Evolutionary conservation across 2,888 invertebrate genomes (phyloP), one percentile per base, ranked within the genome.

Genomic region (Cryptus armator): DNA sequence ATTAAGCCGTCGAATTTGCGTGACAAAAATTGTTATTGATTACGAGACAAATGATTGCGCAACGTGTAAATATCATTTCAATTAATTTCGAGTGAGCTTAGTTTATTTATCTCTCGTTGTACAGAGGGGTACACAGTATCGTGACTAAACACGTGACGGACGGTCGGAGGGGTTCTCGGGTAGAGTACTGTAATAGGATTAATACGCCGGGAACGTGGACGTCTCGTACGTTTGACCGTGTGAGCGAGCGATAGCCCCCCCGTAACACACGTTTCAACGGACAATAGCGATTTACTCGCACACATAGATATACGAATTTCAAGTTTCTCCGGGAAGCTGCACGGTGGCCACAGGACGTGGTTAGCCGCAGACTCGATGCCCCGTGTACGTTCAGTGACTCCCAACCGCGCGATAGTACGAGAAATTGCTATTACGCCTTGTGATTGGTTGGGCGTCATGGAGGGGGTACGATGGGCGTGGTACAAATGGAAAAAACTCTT

Each of bases 321-420:
- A 74, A 81, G 77, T 81, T 78, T 70, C 75, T 70, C 59, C 76
- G 76, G 59, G 56, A 80, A 80, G 75, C 84, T 86, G 86, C 51
- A 68, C 46, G 59, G 59, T 67, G 64, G 81, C 83, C 68, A 81
- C 67, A 77, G 68, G 53, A 79, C 56, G 84, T 70, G 81, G 82
- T 80, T 44, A 80, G 72, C 82, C 82, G 74, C 84, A 82, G 76
- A 77, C 72, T 76, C 76, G 66, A 66, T 72, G 70, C 70, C 51
- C 44, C 68, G 46, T 67, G 71, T 64, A 4, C 43, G 67, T 10
- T 37, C 86, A 81, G 81, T 81, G 77, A 46, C 43, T 78, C 76
- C 82, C 86, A 80, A 86, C 64, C 59, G 51, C 32, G 37, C 14
- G 56, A 24, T 7, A 29, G 19, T 64, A 48, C 51, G 74, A 37